These are phyloP conservation scores for Palythoa grandis DNA, from an alignment of 92 coral and sea anemone genomes.

Conservation along the genomic window DNA sequence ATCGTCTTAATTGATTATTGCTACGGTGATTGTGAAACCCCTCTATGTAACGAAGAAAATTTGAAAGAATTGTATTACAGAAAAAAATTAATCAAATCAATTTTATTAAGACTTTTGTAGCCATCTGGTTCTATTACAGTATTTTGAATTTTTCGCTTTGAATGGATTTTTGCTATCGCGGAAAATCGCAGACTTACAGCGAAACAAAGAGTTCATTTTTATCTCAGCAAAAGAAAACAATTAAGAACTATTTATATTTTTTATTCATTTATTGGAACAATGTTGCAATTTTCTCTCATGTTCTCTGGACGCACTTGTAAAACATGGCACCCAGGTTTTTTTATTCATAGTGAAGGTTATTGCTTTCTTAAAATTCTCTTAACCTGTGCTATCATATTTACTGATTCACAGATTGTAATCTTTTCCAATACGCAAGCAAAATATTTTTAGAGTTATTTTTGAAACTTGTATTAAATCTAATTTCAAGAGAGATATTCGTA, in stretches of 20 bases:
- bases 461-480: conserved; percentile 14
- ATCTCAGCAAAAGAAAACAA: neutral
- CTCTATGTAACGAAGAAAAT: conserved; percentile 36
- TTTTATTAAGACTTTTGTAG: conserved; percentile 15
- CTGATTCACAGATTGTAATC: conserved; percentile 32
- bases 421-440: conserved; percentile 34
- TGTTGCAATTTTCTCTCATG: neutral
- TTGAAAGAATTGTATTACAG: conserved; percentile 46
- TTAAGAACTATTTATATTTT: neutral
- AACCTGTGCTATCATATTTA: neutral
- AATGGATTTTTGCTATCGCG: conserved; percentile 37
- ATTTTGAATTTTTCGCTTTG: conserved; percentile 10
- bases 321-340: neutral
- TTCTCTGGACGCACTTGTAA: conserved; percentile 1
- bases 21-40: conserved; percentile 20
- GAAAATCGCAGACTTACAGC: conserved; percentile 6
- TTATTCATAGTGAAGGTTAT: neutral
- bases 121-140: conserved; percentile 36
- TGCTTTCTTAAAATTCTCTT: conserved; percentile 7
- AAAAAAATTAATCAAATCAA: conserved; percentile 42
- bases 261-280: neutral
- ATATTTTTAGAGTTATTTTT: conserved; percentile 32
- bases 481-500: conserved; percentile 19
- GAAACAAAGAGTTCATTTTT: conserved; percentile 3
- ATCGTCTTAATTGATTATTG: conserved; percentile 32